Evolutionary conservation across 2,797 vertebrate genomes (phyloP).

Genomic region (Sebastes iracundus): DNA sequence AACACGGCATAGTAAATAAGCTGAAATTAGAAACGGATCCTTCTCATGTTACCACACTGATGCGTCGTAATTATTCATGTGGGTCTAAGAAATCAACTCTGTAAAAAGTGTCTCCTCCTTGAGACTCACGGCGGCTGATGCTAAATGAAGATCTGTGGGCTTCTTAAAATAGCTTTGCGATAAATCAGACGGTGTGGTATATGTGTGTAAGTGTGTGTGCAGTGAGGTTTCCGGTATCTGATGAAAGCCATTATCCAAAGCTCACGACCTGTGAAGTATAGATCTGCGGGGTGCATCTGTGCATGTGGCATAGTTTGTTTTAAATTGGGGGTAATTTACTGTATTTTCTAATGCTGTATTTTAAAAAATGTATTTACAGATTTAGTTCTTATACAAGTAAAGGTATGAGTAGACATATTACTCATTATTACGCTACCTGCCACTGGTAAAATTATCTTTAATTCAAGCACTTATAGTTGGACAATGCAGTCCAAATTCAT

Average conservation of each 20-base stretch:
- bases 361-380: not conserved
- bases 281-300: not conserved
- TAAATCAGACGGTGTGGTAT: conserved; percentile 53
- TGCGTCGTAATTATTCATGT: conserved; percentile 36
- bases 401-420: not conserved
- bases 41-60: conserved; percentile 35
- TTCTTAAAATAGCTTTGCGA: conserved; percentile 72
- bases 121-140: conserved; percentile 37
- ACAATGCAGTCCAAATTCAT: not conserved
- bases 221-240: conserved; percentile 12
- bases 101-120: conserved; percentile 44
- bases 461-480: not conserved
- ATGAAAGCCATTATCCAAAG: conserved; percentile 16
- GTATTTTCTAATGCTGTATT: not conserved
- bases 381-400: not conserved
- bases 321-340: not conserved
- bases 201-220: conserved; percentile 11
- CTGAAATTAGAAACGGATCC: conserved; percentile 36
- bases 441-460: not conserved
- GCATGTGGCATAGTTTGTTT: not conserved
- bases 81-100: conserved; percentile 18
- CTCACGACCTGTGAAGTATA: conserved; percentile 20
- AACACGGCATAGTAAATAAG: conserved; percentile 27
- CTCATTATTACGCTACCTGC: not conserved
- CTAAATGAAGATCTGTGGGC: conserved; percentile 62